These are phyloP conservation scores for Apodemia hepburni DNA, from an alignment of 2,888 invertebrate genomes.

Conservation along the genomic window DNA sequence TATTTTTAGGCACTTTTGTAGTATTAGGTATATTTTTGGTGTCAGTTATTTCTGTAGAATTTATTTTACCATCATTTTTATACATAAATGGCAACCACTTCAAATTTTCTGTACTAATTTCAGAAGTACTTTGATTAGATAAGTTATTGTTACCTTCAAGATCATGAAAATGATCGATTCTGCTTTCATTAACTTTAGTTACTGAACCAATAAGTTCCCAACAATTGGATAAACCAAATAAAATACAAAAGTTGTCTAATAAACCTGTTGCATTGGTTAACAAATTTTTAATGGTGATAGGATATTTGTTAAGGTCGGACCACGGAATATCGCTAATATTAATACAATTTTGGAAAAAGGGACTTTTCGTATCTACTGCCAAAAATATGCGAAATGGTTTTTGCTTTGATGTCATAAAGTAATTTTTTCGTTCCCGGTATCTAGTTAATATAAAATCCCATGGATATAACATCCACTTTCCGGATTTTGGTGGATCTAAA, in stretches of 20 bases:
- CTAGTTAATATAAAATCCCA: conserved; percentile 63
- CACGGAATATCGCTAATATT: conserved; percentile 57
- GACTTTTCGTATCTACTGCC: conserved; percentile 46
- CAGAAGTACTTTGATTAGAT: neutral
- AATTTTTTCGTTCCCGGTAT: conserved; percentile 56
- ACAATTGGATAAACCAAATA: conserved; percentile 56
- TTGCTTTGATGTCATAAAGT: conserved; percentile 52
- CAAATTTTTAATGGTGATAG: conserved; percentile 58
- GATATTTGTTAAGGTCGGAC: conserved; percentile 57
- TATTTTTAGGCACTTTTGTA: neutral
- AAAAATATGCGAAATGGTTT: conserved; percentile 60
- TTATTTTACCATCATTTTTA: neutral
- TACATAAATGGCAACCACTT: neutral
- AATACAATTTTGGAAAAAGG: conserved; percentile 52
- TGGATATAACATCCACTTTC: conserved; percentile 51
- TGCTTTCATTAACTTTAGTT: conserved; percentile 43
- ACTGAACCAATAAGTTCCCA: conserved; percentile 69
- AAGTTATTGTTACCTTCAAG: conserved; percentile 6
- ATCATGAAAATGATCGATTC: conserved; percentile 20
- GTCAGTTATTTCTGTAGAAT: neutral
- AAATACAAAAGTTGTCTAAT: conserved; percentile 61
- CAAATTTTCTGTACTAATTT: neutral
- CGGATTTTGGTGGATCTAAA: conserved; percentile 49
- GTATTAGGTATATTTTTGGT: neutral
- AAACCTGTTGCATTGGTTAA: conserved; percentile 50